A percentile compares a stretch with the other conserved stretches of the same genome.
phyloP scores from a whole-genome alignment of 2,888 invertebrate genomes.

The Thelaira solivaga region DNA sequence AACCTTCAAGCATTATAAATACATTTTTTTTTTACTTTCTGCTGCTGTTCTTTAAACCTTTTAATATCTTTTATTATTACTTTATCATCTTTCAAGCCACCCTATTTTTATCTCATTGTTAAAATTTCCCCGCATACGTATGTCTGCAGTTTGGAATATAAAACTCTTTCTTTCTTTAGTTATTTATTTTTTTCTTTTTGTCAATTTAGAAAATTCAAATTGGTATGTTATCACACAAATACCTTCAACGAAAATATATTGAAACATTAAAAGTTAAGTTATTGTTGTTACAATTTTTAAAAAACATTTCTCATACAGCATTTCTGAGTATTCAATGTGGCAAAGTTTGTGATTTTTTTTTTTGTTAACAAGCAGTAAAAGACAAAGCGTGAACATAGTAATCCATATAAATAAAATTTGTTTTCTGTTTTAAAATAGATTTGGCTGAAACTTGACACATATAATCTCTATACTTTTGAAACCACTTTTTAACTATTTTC shows the following conservation, averaged over 20 bases:
- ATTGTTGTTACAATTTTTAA: slow-evolving; percentile 32
- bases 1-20: background rate
- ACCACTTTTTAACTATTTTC: too few species aligned
- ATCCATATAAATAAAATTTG: too few species aligned
- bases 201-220: slow-evolving; percentile 38
- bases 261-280: slow-evolving; percentile 56
- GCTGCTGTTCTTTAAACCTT: background rate
- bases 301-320: background rate
- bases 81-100: slow-evolving; percentile 1
- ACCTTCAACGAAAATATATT: slow-evolving; percentile 7
- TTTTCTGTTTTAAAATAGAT: too few species aligned
- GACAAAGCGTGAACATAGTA: too few species aligned
- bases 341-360: slow-evolving; percentile 11
- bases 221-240: slow-evolving; percentile 1
- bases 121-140: background rate
- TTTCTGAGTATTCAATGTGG: slow-evolving; percentile 1
- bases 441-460: too few species aligned
- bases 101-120: slow-evolving; percentile 8
- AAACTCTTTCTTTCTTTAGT: slow-evolving; percentile 1
- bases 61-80: background rate
- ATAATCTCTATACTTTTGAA: too few species aligned
- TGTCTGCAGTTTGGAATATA: background rate
- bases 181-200: slow-evolving; percentile 29
- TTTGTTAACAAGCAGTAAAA: background rate
- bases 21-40: background rate